phyloP scores from a whole-genome alignment of 2,888 invertebrate genomes.

The Sarcophaga rosellei region DNA sequence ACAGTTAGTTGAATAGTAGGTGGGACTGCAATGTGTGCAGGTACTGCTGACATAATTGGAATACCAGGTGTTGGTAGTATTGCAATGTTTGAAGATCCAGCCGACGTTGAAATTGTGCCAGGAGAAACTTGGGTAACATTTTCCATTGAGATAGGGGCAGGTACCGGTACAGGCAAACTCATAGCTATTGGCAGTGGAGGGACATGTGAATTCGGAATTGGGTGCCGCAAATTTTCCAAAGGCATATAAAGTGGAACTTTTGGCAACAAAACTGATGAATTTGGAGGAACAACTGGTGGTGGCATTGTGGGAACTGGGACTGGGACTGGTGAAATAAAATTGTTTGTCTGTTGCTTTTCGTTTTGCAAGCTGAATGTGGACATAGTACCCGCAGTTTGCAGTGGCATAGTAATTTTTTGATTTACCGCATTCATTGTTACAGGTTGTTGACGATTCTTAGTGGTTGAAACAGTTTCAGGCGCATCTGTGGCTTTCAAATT shows the following conservation, averaged over 20 bases:
- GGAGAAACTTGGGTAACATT: slow-evolving; percentile 67
- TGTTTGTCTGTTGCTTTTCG: slow-evolving; percentile 29
- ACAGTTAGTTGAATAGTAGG: slow-evolving; percentile 44
- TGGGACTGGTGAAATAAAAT: slow-evolving; percentile 20
- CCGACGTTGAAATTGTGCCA: slow-evolving; percentile 60
- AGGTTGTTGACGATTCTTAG: not conserved
- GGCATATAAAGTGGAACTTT: slow-evolving; percentile 74
- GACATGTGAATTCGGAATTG: slow-evolving; percentile 21
- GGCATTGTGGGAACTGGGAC: slow-evolving; percentile 40
- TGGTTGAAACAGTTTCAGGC: slow-evolving; percentile 17
- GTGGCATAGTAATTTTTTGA: slow-evolving; percentile 29
- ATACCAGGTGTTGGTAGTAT: slow-evolving; percentile 59
- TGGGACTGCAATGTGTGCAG: slow-evolving; percentile 46
- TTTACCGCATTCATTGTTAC: not conserved
- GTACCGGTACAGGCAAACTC: slow-evolving; percentile 65
- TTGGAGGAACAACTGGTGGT: slow-evolving; percentile 45
- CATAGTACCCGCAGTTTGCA: not conserved
- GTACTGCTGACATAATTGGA: slow-evolving; percentile 57
- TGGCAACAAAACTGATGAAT: slow-evolving; percentile 66
- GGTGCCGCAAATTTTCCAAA: slow-evolving; percentile 55
- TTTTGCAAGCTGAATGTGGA: slow-evolving; percentile 8
- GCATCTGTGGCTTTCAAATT: slow-evolving; percentile 11
- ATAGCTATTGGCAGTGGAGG: slow-evolving; percentile 60
- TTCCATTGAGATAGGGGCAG: slow-evolving; percentile 49
- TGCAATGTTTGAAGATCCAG: slow-evolving; percentile 39